Evolutionary conservation across 2,113 vertebrate species (phyloP).

Genomic region (Thamnophis sirtalis): DNA sequence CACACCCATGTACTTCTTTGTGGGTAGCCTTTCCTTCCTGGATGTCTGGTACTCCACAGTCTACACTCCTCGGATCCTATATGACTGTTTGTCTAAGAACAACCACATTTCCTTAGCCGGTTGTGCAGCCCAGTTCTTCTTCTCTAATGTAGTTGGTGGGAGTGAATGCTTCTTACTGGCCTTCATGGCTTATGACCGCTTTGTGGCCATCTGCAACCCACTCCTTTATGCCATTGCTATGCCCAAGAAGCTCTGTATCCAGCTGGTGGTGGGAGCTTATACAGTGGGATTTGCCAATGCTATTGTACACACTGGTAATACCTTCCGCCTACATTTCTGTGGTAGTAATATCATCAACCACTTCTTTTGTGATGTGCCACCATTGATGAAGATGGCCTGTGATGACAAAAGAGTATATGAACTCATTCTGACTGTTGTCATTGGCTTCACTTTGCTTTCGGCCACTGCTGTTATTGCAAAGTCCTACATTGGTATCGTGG

Average conservation of each 20-base stretch:
- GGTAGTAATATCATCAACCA: conserved; percentile 46
- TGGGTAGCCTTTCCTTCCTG: neutral
- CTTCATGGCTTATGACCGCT: conserved; percentile 45
- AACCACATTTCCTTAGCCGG: neutral
- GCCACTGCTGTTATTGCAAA: conserved; percentile 28
- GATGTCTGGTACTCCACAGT: neutral
- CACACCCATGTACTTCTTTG: neutral
- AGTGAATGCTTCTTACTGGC: conserved; percentile 37
- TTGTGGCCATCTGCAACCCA: conserved; percentile 42
- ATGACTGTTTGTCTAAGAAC: neutral
- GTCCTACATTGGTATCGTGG: conserved; percentile 50
- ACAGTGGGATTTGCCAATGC: conserved; percentile 49
- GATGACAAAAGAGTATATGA: conserved; percentile 49
- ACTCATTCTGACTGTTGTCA: conserved; percentile 38
- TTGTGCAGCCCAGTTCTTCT: neutral
- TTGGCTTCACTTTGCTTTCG: conserved; percentile 34
- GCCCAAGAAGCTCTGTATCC: conserved; percentile 29
- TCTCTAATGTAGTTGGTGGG: neutral
- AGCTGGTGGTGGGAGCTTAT: conserved; percentile 41
- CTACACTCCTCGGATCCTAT: neutral
- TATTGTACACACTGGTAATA: conserved; percentile 46
- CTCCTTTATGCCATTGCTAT: conserved; percentile 48
- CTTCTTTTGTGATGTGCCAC: conserved; percentile 56
- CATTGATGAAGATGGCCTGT: conserved; percentile 50
- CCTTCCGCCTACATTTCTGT: conserved; percentile 53